Conservation (phyloP, 2,888 invertebrate species). For the Drosophila pegasa region DNA sequence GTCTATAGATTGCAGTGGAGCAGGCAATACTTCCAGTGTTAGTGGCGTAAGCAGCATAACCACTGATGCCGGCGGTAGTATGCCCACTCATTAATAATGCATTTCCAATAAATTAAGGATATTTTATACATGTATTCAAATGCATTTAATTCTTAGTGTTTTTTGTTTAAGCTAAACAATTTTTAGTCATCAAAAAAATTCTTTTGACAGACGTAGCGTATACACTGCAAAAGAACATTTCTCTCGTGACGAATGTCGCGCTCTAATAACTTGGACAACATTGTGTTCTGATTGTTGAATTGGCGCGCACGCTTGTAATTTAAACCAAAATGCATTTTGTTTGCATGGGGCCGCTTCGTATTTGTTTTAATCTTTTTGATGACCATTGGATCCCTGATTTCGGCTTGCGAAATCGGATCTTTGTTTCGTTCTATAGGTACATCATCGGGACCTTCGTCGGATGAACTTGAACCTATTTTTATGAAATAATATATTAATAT, state of each 20-base stretch:
- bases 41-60: slow-evolving; percentile 21
- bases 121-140: slow-evolving; percentile 26
- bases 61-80: slow-evolving; percentile 33
- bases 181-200: slow-evolving; percentile 88
- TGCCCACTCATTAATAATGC: slow-evolving; percentile 35
- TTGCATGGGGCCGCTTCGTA: slow-evolving; percentile 16
- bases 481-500: background rate
- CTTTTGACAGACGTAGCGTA: slow-evolving; percentile 91
- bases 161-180: background rate
- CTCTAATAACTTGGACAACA: slow-evolving; percentile 90
- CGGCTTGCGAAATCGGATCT: background rate
- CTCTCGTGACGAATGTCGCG: slow-evolving; percentile 94
- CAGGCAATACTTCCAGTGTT: slow-evolving; percentile 1
- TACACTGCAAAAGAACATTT: slow-evolving; percentile 94
- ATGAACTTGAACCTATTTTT: slow-evolving; percentile 24
- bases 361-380: background rate
- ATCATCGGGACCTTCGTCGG: slow-evolving; percentile 75
- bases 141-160: slow-evolving; percentile 9
- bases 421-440: slow-evolving; percentile 60
- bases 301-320: slow-evolving; percentile 71
- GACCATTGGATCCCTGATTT: background rate
- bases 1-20: slow-evolving; percentile 24
- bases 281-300: slow-evolving; percentile 84
- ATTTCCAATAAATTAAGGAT: background rate
- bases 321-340: slow-evolving; percentile 60